Conservation (phyloP, 2,797 vertebrate genomes). For the Rhinichthys osculus region DNA sequence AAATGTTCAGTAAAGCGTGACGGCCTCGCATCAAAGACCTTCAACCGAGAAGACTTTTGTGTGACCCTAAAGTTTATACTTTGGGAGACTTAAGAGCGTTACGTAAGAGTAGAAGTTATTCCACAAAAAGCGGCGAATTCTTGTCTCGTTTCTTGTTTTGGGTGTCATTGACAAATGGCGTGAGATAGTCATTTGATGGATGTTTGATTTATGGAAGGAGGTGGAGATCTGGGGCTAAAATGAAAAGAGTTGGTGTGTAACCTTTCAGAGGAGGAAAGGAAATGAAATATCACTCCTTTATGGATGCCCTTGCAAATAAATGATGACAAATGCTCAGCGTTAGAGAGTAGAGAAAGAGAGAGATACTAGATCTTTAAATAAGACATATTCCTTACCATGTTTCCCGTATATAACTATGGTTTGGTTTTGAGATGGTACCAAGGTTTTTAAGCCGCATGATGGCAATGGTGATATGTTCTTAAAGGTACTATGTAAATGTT, state of each 20-base stretch:
- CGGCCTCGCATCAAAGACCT: conserved; percentile 21
- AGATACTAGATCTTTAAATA: not conserved
- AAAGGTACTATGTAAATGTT: not conserved
- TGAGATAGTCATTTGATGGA: conserved; percentile 26
- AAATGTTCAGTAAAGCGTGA: conserved; percentile 53
- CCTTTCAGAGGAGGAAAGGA: conserved; percentile 63
- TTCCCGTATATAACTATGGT: not conserved
- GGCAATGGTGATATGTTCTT: not conserved
- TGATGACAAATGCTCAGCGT: conserved; percentile 69
- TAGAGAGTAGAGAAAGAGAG: conserved; percentile 26
- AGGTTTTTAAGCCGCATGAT: not conserved
- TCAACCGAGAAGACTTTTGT: conserved; percentile 24
- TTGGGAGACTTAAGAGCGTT: conserved; percentile 14
- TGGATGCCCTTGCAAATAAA: conserved; percentile 71
- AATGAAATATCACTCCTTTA: conserved; percentile 70
- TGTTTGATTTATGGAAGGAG: conserved; percentile 45
- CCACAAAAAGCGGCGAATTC: not conserved
- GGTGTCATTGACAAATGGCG: conserved; percentile 36
- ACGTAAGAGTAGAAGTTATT: not conserved
- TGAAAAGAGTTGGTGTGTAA: conserved; percentile 64
- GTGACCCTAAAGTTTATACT: conserved; percentile 47
- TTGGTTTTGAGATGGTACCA: not conserved
- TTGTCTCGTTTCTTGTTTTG: conserved; percentile 9
- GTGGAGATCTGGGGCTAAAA: conserved; percentile 58
- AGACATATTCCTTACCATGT: not conserved